Conservation (phyloP, 2,888 invertebrate species). For the Lithodes maja region DNA sequence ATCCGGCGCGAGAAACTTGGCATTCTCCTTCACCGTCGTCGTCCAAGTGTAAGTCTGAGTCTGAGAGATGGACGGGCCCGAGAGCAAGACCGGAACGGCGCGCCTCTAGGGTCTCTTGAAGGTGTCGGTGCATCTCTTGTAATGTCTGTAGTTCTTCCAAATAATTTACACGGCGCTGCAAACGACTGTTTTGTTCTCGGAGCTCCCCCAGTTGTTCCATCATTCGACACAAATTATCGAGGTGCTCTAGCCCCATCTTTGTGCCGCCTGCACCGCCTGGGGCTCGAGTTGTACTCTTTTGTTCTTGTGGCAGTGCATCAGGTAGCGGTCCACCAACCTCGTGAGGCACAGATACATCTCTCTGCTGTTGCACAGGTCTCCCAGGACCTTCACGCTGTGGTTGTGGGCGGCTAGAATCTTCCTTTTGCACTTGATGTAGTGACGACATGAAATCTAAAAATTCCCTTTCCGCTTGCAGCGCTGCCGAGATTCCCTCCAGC, state of each 20-base stretch:
- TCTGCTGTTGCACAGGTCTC: slow-evolving; percentile 15
- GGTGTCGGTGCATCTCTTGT: slow-evolving; percentile 79
- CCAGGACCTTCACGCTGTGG: slow-evolving; percentile 23
- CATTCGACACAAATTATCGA: slow-evolving; percentile 85
- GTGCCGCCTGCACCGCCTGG: slow-evolving; percentile 46
- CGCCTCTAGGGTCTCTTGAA: slow-evolving; percentile 73
- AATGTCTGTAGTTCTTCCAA: slow-evolving; percentile 83
- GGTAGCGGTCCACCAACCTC: slow-evolving; percentile 27
- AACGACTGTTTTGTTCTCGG: slow-evolving; percentile 82
- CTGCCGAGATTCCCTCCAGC: slow-evolving; percentile 61
- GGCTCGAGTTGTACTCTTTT: slow-evolving; percentile 31
- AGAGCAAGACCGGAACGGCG: slow-evolving; percentile 59
- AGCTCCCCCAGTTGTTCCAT: slow-evolving; percentile 85
- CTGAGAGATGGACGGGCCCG: slow-evolving; percentile 55
- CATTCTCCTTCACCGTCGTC: slow-evolving; percentile 49
- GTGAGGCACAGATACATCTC: slow-evolving; percentile 4
- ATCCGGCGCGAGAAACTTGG: slow-evolving; percentile 75
- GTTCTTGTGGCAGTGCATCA: slow-evolving; percentile 36
- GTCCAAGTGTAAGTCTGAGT: slow-evolving; percentile 59
- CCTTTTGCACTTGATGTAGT: slow-evolving; percentile 73
- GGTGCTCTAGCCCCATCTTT: slow-evolving; percentile 80
- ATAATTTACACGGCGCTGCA: slow-evolving; percentile 82
- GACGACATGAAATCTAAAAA: slow-evolving; percentile 76
- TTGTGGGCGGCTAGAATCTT: slow-evolving; percentile 54
- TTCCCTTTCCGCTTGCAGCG: slow-evolving; percentile 74